phyloP scores from a whole-genome alignment of 1,140 invertebrate genomes.

The Bilobella aurantiaca region DNA sequence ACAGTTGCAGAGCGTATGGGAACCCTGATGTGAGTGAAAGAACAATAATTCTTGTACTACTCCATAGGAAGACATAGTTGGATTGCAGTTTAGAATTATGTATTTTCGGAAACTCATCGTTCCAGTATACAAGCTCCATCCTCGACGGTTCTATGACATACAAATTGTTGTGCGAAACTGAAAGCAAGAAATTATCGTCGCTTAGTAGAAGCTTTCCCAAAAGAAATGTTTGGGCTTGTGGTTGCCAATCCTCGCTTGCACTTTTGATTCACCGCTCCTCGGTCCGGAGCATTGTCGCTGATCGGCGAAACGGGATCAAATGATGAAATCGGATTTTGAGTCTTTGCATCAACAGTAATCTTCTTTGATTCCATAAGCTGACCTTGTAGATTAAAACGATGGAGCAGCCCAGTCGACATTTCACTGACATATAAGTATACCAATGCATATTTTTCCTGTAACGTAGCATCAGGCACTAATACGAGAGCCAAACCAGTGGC shows the following conservation, averaged over 20 bases:
- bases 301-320: constrained; percentile 8
- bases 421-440: constrained; percentile 4
- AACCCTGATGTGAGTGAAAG: constrained; percentile 19
- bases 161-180: constrained; percentile 16
- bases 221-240: background rate
- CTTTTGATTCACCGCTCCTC: constrained; percentile 7
- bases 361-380: background rate
- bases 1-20: constrained; percentile 22
- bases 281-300: background rate
- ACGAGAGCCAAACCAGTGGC: constrained; percentile 17
- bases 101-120: constrained; percentile 25
- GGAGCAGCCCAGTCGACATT: background rate
- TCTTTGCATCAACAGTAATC: background rate
- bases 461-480: constrained; percentile 5
- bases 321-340: background rate
- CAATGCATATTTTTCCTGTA: no score
- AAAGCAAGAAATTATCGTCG: constrained; percentile 22
- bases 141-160: constrained; percentile 16
- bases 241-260: background rate
- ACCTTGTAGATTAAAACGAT: constrained; percentile 10
- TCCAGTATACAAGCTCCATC: constrained; percentile 19
- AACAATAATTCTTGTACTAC: constrained; percentile 19
- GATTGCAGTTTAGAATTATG: constrained; percentile 21
- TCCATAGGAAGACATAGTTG: constrained; percentile 32
- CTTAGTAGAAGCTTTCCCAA: constrained; percentile 21